Evolutionary conservation across 2,888 invertebrate species (phyloP).

Genomic region (Hyles lineata): DNA sequence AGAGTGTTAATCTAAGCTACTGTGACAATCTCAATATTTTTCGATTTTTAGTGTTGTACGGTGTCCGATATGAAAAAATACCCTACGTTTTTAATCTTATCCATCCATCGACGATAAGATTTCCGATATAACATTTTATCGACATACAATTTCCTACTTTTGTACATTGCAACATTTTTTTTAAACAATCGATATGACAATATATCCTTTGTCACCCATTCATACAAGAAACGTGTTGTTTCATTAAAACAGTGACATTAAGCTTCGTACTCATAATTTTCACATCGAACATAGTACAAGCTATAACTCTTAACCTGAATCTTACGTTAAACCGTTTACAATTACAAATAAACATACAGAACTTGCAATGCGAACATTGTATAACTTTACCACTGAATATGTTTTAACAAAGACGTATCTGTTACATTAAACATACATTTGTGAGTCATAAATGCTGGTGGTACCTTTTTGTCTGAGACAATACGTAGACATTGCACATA

Average conservation of each 20-base stretch:
- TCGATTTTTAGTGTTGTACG: slow-evolving; percentile 58
- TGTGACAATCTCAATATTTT: slow-evolving; percentile 74
- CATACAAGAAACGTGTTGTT: background rate
- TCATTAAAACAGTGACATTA: background rate
- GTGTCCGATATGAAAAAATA: slow-evolving; percentile 67
- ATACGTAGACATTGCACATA: slow-evolving; percentile 1
- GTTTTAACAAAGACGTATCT: slow-evolving; percentile 61
- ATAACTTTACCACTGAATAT: slow-evolving; percentile 59
- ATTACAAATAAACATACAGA: slow-evolving; percentile 26
- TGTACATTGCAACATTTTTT: slow-evolving; percentile 11
- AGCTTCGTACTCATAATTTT: slow-evolving; percentile 44
- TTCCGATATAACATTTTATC: background rate
- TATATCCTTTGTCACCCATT: background rate
- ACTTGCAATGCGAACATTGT: slow-evolving; percentile 35
- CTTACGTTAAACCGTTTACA: slow-evolving; percentile 61
- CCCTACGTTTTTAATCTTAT: slow-evolving; percentile 34
- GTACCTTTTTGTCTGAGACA: slow-evolving; percentile 26
- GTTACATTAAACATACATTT: slow-evolving; percentile 39
- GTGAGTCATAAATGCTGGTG: slow-evolving; percentile 26
- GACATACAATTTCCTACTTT: slow-evolving; percentile 2
- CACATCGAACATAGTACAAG: slow-evolving; percentile 72
- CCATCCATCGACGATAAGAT: slow-evolving; percentile 10
- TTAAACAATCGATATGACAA: background rate
- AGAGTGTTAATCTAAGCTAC: slow-evolving; percentile 80
- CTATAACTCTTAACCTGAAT: slow-evolving; percentile 62